Base-by-base conservation (phyloP, 1,140 invertebrate species). In the Helicoverpa armigera region DNA sequence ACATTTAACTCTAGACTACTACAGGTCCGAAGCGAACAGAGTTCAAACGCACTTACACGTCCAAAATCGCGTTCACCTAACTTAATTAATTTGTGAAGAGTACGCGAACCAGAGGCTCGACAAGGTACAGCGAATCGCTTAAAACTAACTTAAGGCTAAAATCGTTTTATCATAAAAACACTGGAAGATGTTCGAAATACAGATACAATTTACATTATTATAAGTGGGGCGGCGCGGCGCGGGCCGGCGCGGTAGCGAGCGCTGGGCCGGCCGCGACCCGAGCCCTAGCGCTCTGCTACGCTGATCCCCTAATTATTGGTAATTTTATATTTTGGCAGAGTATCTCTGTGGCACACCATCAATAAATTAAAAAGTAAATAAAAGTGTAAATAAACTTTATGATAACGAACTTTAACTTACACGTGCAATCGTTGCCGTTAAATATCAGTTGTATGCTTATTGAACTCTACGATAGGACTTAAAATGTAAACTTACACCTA, bases 261-360 rank as follows among this genome's bases (percentile, higher is more conserved):
- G 16, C 35, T 61, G 83, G 61, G 23, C 56, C 61, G 77, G 79
- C 60, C 13, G 31, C 50, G 79, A 79, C 69, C 18, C 61, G 69
- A 69, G 65, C 77, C 53, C 43, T 18, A 43, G 53, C 67, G 83
- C 85, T 79, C 81, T 82, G 79, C 65, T 70, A 79, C 60, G 69
- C 89, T 81, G 80, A 82, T 87, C 89, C 90, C 86, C 83, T 87
- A 82, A 88, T 80, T 89, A 94, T 90, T 91, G 94, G 93, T 95
- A 95, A 94, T 94, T 92, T 94, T 91, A 93, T 94, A 94, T 92
- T 95, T 95, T 95, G 94, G 94, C 94, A 95, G 94, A 95, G 92
- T 94, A 94, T 92, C 92, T 94, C 92, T 95, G 94, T 95, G 94
- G 94, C 94, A 95, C 94, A 94, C 94, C 93, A 93, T 94, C 87